phyloP scores from a whole-genome alignment of 2,113 vertebrate genomes.

The Myotis lucifugus region DNA sequence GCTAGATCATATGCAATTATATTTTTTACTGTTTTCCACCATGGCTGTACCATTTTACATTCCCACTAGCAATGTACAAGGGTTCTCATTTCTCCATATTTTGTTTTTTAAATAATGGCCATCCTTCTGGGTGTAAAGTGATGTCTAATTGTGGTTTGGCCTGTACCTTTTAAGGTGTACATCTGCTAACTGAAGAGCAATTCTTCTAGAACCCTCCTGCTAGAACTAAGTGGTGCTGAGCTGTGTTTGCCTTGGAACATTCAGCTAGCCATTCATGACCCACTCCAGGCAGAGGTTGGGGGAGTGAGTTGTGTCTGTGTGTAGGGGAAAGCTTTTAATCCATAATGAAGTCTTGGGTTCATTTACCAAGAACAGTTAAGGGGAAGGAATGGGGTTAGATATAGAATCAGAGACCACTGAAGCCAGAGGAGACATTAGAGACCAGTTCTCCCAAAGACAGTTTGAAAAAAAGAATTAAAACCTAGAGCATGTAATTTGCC shows the following conservation, averaged over 20 bases:
- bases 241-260: background rate
- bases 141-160: background rate
- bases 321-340: background rate
- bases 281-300: background rate
- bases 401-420: background rate
- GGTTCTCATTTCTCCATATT: background rate
- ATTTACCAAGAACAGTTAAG: background rate
- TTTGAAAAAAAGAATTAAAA: background rate
- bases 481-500: background rate
- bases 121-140: background rate
- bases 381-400: background rate
- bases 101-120: background rate
- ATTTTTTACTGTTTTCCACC: background rate
- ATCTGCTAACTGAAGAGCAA: background rate
- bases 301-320: background rate
- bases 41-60: background rate
- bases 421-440: background rate
- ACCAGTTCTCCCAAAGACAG: background rate
- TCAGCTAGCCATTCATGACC: background rate
- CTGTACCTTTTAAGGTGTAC: background rate
- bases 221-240: background rate
- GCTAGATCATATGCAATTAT: background rate
- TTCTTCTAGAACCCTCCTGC: background rate
- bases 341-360: background rate
- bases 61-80: background rate